phyloP scores from a whole-genome alignment of 2,797 vertebrate genomes.

The Myripristis murdjan region DNA sequence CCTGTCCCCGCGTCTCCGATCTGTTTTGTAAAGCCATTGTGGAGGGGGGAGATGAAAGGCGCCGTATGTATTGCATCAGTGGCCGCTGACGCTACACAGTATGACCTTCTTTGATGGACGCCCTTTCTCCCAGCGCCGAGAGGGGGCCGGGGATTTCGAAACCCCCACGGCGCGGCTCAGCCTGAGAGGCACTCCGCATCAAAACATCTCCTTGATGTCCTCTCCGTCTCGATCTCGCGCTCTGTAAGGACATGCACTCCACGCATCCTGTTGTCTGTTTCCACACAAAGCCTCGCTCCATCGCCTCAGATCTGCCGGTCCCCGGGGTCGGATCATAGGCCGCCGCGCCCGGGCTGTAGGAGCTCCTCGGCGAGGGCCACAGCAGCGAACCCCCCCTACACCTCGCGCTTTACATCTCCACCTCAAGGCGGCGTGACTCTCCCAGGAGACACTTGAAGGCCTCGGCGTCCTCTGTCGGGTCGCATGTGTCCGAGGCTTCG shows the following conservation, averaged over 20 bases:
- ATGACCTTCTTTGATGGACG: conserved; percentile 65
- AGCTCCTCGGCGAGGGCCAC: conserved; percentile 28
- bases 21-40: conserved; percentile 34
- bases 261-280: conserved; percentile 54
- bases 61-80: conserved; percentile 35
- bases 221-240: conserved; percentile 24
- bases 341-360: conserved; percentile 12
- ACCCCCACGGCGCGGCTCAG: conserved; percentile 35
- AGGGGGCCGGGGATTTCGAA: conserved; percentile 36
- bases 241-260: conserved; percentile 49
- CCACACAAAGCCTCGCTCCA: conserved; percentile 56
- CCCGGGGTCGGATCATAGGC: conserved; percentile 39
- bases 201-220: conserved; percentile 60
- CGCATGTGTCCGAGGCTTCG: conserved; percentile 32
- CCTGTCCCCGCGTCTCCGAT: conserved; percentile 11
- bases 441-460: conserved; percentile 44
- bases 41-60: conserved; percentile 47
- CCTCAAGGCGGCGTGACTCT: conserved; percentile 36
- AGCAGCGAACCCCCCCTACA: neutral
- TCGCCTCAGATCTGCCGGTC: conserved; percentile 59
- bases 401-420: conserved; percentile 30
- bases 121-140: conserved; percentile 39
- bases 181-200: conserved; percentile 34
- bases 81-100: conserved; percentile 9
- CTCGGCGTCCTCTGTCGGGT: conserved; percentile 20